Evolutionary conservation across 2,888 invertebrate species (phyloP).

Genomic region (Mesorhabditis spiculigera): DNA sequence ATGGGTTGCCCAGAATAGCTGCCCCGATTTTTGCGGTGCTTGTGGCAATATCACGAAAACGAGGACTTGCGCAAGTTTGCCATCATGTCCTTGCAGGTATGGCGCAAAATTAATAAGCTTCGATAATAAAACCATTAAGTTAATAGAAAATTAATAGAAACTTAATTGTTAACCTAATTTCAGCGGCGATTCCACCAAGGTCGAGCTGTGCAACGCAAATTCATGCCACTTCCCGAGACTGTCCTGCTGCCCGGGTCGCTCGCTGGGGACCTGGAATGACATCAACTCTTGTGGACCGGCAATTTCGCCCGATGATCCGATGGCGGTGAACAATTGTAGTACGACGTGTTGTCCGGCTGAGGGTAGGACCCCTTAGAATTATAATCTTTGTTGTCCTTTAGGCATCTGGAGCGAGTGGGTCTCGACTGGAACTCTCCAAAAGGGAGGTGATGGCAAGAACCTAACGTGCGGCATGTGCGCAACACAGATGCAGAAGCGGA

Average conservation of each 20-base stretch:
- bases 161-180: neutral
- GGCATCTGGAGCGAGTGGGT: too few relatives aligned
- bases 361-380: neutral
- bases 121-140: too few relatives aligned
- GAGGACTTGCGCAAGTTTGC: constrained; percentile 9
- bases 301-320: neutral
- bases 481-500: too few relatives aligned
- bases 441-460: too few relatives aligned
- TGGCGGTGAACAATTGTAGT: neutral
- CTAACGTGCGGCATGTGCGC: too few relatives aligned
- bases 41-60: constrained; percentile 14
- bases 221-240: neutral
- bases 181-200: neutral
- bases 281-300: neutral
- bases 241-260: neutral
- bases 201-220: neutral
- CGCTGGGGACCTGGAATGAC: neutral
- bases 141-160: too few relatives aligned
- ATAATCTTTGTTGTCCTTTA: too few relatives aligned
- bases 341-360: neutral
- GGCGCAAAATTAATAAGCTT: neutral
- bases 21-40: constrained; percentile 14
- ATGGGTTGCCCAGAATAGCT: constrained; percentile 9
- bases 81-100: neutral
- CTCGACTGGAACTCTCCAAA: too few relatives aligned